Evolutionary conservation across 2,797 vertebrate genomes (phyloP).

Genomic region (Scomberomorus guttatus): DNA sequence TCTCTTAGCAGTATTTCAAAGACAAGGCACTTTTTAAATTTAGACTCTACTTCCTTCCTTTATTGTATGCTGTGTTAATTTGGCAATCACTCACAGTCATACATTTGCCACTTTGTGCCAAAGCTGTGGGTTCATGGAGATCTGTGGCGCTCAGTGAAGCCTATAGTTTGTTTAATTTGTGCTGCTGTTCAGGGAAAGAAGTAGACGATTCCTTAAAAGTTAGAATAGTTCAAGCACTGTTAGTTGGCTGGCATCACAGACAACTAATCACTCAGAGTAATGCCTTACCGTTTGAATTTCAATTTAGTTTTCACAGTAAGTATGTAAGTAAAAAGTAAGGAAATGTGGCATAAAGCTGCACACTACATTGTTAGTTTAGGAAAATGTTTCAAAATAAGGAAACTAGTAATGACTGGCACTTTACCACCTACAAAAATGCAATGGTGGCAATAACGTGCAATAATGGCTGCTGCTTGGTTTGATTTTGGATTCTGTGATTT

Average conservation of each 20-base stretch:
- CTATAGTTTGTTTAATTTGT: constrained; percentile 11
- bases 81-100: constrained; percentile 29
- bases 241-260: background rate
- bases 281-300: too few relatives aligned
- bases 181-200: background rate
- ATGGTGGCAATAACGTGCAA: too few relatives aligned
- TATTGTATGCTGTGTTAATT: constrained; percentile 50
- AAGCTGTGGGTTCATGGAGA: constrained; percentile 34
- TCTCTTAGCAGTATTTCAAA: constrained; percentile 14
- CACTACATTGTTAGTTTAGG: background rate
- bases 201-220: background rate
- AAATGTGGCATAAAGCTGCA: background rate
- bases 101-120: constrained; percentile 22
- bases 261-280: too few relatives aligned
- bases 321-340: too few relatives aligned
- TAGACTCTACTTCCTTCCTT: constrained; percentile 65
- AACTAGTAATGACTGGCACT: background rate
- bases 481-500: too few relatives aligned
- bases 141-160: background rate
- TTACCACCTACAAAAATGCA: background rate
- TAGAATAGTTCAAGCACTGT: background rate
- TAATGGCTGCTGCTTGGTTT: too few relatives aligned
- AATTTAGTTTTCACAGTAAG: too few relatives aligned
- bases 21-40: constrained; percentile 23
- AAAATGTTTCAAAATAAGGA: background rate